Evolutionary conservation across 2,797 vertebrate species (phyloP).

Genomic region (Channa striata): DNA sequence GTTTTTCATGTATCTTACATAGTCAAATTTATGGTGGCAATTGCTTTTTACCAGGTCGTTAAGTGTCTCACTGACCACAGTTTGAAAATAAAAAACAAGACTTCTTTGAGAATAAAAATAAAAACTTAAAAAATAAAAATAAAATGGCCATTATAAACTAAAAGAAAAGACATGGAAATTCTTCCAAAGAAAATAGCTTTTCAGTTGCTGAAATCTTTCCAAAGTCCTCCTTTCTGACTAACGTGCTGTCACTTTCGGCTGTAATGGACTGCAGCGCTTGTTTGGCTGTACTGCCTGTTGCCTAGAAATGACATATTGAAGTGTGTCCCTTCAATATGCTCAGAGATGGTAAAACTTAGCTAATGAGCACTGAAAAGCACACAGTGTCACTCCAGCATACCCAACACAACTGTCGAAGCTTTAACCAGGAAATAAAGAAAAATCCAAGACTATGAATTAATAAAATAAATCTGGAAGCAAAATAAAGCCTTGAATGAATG

Average conservation of each 20-base stretch:
- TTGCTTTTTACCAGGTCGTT: too few relatives aligned
- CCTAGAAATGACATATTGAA: constrained; percentile 9
- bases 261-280: neutral
- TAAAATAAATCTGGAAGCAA: constrained; percentile 3
- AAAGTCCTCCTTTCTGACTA: neutral
- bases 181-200: neutral
- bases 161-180: neutral
- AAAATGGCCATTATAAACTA: too few relatives aligned
- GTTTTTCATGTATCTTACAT: too few relatives aligned
- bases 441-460: constrained; percentile 15
- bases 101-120: too few relatives aligned
- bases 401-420: constrained; percentile 27
- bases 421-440: constrained; percentile 15
- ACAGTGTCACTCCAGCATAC: constrained; percentile 12
- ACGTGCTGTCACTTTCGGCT: neutral
- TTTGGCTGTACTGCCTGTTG: constrained; percentile 10
- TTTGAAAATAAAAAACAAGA: too few relatives aligned
- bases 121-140: too few relatives aligned
- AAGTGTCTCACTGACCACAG: too few relatives aligned
- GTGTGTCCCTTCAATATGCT: constrained; percentile 40
- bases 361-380: constrained; percentile 44
- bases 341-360: constrained; percentile 7
- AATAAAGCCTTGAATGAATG: constrained; percentile 43
- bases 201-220: constrained; percentile 2
- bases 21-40: too few relatives aligned